Percentiles rank a stretch among this genome's conserved stretches.
phyloP scores from a whole-genome alignment of 2,888 invertebrate species.

The Zaprionus bogoriensis region DNA sequence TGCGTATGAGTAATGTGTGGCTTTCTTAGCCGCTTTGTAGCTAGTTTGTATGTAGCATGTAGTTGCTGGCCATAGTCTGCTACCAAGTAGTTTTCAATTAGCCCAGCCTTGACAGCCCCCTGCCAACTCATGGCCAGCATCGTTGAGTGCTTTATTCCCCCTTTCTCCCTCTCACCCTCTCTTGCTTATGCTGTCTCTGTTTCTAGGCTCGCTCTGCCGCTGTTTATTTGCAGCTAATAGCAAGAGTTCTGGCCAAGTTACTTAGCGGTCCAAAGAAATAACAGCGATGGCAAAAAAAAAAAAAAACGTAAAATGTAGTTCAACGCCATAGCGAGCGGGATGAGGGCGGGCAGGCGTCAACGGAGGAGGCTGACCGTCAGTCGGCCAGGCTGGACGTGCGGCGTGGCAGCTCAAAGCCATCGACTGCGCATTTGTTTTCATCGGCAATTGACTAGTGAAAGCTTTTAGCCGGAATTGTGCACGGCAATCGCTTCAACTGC shows the following conservation, averaged over 20 bases:
- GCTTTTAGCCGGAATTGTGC: constrained; percentile 70
- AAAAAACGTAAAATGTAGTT: constrained; percentile 6
- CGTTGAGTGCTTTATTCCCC: constrained; percentile 46
- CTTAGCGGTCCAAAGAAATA: constrained; percentile 23
- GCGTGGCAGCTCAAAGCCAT: constrained; percentile 24
- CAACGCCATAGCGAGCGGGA: not conserved
- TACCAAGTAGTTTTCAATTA: constrained; percentile 70
- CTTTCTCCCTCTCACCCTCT: constrained; percentile 1
- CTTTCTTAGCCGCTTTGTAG: constrained; percentile 52
- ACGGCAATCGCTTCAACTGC: constrained; percentile 61
- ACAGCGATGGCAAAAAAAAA: constrained; percentile 4
- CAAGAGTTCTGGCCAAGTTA: constrained; percentile 32
- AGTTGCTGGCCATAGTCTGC: constrained; percentile 23
- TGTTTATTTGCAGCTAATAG: constrained; percentile 18
- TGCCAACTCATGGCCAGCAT: constrained; percentile 32
- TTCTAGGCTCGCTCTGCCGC: constrained; percentile 24
- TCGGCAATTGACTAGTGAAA: constrained; percentile 70
- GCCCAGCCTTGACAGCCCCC: constrained; percentile 50
- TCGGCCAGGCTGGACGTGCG: constrained; percentile 2
- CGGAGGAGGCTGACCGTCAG: constrained; percentile 20
- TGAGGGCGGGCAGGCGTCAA: not conserved
- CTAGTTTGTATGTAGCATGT: constrained; percentile 24
- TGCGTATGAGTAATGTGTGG: constrained; percentile 74
- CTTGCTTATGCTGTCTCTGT: not conserved
- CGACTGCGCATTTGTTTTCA: constrained; percentile 53